phyloP scores from a whole-genome alignment of 2,113 vertebrate genomes.

The Cinclus cinclus region DNA sequence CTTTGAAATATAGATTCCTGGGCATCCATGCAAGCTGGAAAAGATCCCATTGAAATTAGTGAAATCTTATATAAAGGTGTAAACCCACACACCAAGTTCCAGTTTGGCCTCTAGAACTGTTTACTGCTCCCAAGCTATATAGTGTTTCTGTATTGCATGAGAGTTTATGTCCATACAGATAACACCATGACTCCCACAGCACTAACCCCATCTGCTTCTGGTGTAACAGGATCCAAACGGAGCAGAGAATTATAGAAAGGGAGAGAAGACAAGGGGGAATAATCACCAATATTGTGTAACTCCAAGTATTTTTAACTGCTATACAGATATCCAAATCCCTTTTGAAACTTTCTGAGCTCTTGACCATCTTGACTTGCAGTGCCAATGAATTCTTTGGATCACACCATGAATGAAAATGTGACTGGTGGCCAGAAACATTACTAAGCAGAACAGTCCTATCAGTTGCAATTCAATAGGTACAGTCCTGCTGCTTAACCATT shows the following conservation, averaged over 20 bases:
- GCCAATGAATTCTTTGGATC: background rate
- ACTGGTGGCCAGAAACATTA: background rate
- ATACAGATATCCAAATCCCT: background rate
- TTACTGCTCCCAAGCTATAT: background rate
- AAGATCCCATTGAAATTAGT: background rate
- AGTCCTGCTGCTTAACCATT: background rate
- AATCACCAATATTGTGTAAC: background rate
- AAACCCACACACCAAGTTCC: background rate
- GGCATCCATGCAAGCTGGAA: background rate
- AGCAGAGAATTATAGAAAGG: background rate
- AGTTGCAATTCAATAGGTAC: background rate
- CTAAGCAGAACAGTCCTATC: background rate
- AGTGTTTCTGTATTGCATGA: background rate
- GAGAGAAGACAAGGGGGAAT: background rate
- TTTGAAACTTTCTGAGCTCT: background rate
- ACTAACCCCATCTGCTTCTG: background rate
- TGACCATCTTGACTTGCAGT: conserved; percentile 5
- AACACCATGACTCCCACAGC: background rate
- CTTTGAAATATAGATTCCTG: background rate
- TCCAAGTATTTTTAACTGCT: background rate
- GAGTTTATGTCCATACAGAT: background rate
- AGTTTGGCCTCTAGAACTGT: background rate
- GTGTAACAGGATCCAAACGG: background rate
- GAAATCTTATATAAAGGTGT: background rate
- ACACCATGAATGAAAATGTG: background rate